A percentile compares a stretch with the other conserved stretches of the same genome.
phyloP scores from a whole-genome alignment of 2,797 vertebrate genomes.

The Betta splendens region DNA sequence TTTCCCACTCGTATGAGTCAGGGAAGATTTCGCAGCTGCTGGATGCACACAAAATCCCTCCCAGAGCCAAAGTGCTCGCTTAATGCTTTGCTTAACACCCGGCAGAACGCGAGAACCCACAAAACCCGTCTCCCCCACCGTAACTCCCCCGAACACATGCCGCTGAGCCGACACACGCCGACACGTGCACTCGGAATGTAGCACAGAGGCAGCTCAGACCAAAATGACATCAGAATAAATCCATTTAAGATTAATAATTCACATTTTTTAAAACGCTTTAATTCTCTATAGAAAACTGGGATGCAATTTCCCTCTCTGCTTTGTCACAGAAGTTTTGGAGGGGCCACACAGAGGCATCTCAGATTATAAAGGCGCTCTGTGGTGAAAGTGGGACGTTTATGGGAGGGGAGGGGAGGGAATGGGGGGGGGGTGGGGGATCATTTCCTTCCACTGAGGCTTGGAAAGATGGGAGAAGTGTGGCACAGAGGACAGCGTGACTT shows the following conservation, averaged over 20 bases:
- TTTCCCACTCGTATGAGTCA: constrained; percentile 17
- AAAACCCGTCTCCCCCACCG: constrained; percentile 15
- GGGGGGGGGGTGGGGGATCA: not conserved
- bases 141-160: constrained; percentile 26
- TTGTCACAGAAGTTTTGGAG: constrained; percentile 68
- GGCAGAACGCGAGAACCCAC: constrained; percentile 25
- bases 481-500: not conserved
- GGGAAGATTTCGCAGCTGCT: constrained; percentile 32
- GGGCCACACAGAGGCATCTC: constrained; percentile 37
- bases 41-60: constrained; percentile 42
- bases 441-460: not conserved
- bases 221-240: constrained; percentile 63
- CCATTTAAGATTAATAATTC: constrained; percentile 81
- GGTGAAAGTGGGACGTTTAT: constrained; percentile 59
- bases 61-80: constrained; percentile 21
- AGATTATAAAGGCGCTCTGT: constrained; percentile 55
- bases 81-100: constrained; percentile 12
- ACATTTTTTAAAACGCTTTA: constrained; percentile 77
- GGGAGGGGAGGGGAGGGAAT: constrained; percentile 1
- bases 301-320: constrained; percentile 70
- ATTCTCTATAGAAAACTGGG: constrained; percentile 72
- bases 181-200: constrained; percentile 8
- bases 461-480: not conserved
- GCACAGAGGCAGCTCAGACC: constrained; percentile 32
- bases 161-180: constrained; percentile 27